phyloP scores from a whole-genome alignment of 2,888 invertebrate genomes.

The Xylota sylvarum region DNA sequence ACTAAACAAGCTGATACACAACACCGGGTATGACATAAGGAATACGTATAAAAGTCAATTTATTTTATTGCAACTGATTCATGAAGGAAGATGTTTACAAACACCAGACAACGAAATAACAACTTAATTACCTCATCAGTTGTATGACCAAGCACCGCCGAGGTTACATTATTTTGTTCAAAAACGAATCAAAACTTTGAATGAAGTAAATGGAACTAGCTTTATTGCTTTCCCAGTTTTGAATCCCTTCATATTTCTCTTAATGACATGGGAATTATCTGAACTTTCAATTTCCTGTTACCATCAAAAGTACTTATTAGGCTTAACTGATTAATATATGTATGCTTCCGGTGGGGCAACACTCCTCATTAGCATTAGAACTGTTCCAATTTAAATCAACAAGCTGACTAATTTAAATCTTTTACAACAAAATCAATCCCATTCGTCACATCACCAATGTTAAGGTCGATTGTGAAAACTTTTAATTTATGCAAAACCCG shows the following conservation, averaged over 20 bases:
- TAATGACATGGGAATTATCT: neutral
- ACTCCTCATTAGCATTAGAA: neutral
- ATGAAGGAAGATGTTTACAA: neutral
- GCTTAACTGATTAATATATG: neutral
- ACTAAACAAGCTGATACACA: neutral
- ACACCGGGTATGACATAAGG: neutral
- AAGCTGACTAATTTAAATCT: neutral
- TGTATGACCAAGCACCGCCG: neutral
- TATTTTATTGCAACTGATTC: neutral
- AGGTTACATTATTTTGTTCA: neutral
- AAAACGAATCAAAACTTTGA: neutral
- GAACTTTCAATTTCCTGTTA: neutral
- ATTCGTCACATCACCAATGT: neutral
- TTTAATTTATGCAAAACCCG: neutral
- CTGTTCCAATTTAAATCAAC: neutral
- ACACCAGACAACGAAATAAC: neutral
- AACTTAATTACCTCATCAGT: constrained; percentile 1
- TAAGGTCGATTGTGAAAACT: neutral
- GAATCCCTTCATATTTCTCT: neutral
- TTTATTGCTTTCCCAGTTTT: neutral
- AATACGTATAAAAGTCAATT: neutral
- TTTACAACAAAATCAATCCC: neutral
- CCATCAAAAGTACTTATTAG: neutral
- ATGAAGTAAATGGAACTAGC: too few species aligned
- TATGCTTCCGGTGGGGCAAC: neutral